Conservation (phyloP, 2,888 invertebrate genomes). For the Caenorhabditis sp. region DNA sequence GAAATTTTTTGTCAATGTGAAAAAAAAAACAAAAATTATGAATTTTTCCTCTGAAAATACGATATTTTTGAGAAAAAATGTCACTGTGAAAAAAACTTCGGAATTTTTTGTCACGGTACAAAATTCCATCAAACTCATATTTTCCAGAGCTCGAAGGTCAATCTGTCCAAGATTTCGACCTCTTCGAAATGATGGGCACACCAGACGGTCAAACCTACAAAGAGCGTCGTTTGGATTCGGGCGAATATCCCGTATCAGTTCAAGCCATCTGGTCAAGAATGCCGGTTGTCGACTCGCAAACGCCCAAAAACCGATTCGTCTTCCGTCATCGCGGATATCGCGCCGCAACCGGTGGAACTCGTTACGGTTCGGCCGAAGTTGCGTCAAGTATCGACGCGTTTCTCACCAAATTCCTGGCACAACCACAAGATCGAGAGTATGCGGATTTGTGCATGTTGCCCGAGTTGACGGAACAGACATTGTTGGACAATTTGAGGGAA, state of each 20-base stretch:
- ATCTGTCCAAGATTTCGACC: conserved; percentile 64
- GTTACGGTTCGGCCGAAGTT: conserved; percentile 78
- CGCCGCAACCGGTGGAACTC: conserved; percentile 70
- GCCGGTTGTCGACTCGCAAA: conserved; percentile 41
- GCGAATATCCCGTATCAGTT: conserved; percentile 74
- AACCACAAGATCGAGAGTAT: conserved; percentile 88
- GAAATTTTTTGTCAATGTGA: too few species aligned
- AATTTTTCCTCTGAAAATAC: too few species aligned
- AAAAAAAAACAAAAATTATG: too few species aligned
- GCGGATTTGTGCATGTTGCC: conserved; percentile 94
- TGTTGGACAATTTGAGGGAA: conserved; percentile 84
- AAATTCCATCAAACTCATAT: too few species aligned
- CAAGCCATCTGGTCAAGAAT: conserved; percentile 69
- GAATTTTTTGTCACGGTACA: too few species aligned
- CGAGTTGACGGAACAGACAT: conserved; percentile 90
- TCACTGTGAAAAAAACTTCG: conserved; percentile 21
- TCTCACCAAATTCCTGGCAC: conserved; percentile 89
- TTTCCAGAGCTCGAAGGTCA: conserved; percentile 56
- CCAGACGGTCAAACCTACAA: conserved; percentile 82
- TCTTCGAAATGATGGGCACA: conserved; percentile 70
- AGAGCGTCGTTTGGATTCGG: conserved; percentile 81
- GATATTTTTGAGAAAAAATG: too few species aligned
- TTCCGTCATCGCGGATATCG: conserved; percentile 52
- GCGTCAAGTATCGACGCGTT: conserved; percentile 85
- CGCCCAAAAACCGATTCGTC: conserved; percentile 55